Conservation (phyloP, 2,797 vertebrate species). For the Eulemur mongoz region DNA sequence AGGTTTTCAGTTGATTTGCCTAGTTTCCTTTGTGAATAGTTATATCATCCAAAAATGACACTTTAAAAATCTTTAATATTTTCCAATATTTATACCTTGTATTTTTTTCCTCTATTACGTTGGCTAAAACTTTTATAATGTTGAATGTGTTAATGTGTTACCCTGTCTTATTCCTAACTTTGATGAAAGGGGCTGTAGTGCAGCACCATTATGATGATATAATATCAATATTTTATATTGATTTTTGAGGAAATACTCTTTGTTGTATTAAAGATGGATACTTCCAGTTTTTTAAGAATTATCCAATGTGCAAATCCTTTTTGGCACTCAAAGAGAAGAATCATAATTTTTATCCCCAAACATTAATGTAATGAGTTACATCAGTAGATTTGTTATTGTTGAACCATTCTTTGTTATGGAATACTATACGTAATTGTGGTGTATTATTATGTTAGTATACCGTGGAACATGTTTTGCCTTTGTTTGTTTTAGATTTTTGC, state of each 20-base stretch:
- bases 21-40: constrained; percentile 71
- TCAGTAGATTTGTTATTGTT: constrained; percentile 27
- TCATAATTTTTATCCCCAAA: not conserved
- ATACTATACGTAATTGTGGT: not conserved
- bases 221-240: not conserved
- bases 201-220: not conserved
- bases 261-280: constrained; percentile 7
- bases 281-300: not conserved
- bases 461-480: not conserved
- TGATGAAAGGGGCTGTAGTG: not conserved
- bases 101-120: not conserved
- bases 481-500: constrained; percentile 44
- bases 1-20: constrained; percentile 60
- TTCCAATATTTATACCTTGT: constrained; percentile 25
- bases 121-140: constrained; percentile 13
- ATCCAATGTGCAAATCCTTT: not conserved
- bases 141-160: constrained; percentile 34
- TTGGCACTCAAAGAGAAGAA: constrained; percentile 13
- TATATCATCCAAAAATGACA: constrained; percentile 69
- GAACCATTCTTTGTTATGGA: constrained; percentile 26
- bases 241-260: constrained; percentile 39
- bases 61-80: constrained; percentile 48
- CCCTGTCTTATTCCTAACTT: not conserved
- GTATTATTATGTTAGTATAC: not conserved
- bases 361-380: constrained; percentile 2